Conservation (phyloP, 2,113 vertebrate species). For the Microcebus murinus region DNA sequence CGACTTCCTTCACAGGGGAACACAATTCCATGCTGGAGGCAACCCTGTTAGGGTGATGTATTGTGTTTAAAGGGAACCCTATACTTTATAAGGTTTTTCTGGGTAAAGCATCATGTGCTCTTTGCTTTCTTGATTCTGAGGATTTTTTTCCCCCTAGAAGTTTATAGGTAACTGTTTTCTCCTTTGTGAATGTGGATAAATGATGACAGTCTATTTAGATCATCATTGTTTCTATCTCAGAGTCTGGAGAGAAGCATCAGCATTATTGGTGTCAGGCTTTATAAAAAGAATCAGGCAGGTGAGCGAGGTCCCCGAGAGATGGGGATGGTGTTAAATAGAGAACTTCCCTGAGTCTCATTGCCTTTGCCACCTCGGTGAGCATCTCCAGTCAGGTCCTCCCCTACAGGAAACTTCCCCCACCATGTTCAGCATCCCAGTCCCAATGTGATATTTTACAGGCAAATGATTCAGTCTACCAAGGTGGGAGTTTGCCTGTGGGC, state of each 20-base stretch:
- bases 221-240: not conserved
- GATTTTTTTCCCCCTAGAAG: not conserved
- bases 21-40: not conserved
- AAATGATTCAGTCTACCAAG: conserved; percentile 49
- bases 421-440: not conserved
- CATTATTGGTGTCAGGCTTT: not conserved
- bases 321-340: not conserved
- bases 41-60: not conserved
- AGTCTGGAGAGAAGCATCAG: not conserved
- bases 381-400: not conserved
- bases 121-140: not conserved
- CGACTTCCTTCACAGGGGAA: not conserved
- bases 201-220: not conserved
- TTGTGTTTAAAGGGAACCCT: not conserved
- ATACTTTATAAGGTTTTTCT: not conserved
- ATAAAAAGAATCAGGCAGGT: not conserved
- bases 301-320: not conserved
- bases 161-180: not conserved
- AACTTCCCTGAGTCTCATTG: not conserved
- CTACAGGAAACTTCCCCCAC: not conserved
- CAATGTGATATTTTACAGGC: conserved; percentile 16
- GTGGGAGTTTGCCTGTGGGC: conserved; percentile 62
- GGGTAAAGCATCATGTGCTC: not conserved
- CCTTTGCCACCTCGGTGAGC: not conserved
- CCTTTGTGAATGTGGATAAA: not conserved